A percentile compares a stretch with the other conserved stretches of the same genome.
phyloP scores from a whole-genome alignment of 2,797 vertebrate genomes.

The Anniella stebbinsi region DNA sequence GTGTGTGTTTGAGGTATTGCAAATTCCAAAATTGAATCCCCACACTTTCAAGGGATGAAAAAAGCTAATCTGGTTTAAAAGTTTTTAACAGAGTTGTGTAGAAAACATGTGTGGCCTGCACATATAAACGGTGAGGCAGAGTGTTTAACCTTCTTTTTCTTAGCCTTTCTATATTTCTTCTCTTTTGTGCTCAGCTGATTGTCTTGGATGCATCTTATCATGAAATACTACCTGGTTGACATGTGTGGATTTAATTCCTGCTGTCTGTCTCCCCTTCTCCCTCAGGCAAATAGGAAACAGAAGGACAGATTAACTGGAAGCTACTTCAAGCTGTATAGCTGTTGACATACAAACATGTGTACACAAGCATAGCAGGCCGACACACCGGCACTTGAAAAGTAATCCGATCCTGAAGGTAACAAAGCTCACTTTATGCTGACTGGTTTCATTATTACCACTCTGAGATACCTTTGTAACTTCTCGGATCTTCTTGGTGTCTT shows the following conservation, averaged over 20 bases:
- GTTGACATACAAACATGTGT: conserved; percentile 12
- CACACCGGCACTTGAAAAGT: conserved; percentile 7
- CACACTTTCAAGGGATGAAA: neutral
- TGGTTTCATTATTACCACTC: conserved; percentile 57
- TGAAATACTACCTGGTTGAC: conserved; percentile 59
- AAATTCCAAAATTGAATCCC: neutral
- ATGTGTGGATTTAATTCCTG: conserved; percentile 68
- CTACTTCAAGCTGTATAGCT: conserved; percentile 2
- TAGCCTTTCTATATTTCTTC: conserved; percentile 47
- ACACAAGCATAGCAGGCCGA: conserved; percentile 11
- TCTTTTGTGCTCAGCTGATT: conserved; percentile 33
- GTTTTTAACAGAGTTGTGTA: neutral
- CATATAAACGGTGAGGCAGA: conserved; percentile 42
- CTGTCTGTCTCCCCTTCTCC: conserved; percentile 40
- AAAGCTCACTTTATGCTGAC: conserved; percentile 41
- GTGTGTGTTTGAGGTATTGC: neutral
- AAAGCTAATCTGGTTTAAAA: neutral
- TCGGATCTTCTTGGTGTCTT: neutral
- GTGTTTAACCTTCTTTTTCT: conserved; percentile 56
- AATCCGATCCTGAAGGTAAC: conserved; percentile 41
- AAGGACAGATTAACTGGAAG: conserved; percentile 70
- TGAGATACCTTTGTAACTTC: conserved; percentile 47
- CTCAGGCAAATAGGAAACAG: conserved; percentile 68
- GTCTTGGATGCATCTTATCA: conserved; percentile 65
- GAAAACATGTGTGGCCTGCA: neutral